Percentiles rank a stretch among this genome's conserved stretches.
These are phyloP conservation scores for Lasiommata megera DNA, from an alignment of 2,888 invertebrate genomes.

Conservation along the genomic window DNA sequence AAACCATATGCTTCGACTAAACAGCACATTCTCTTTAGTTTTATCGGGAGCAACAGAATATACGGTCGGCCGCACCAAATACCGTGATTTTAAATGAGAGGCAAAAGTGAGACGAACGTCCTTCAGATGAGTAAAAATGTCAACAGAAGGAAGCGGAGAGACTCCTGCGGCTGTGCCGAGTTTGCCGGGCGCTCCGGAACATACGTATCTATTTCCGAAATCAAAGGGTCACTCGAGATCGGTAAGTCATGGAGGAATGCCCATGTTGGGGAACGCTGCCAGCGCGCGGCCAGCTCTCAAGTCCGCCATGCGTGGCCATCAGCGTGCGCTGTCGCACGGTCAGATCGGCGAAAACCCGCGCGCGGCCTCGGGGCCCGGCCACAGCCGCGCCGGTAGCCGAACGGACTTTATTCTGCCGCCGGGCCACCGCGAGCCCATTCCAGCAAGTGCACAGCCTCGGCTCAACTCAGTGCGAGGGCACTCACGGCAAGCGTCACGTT, in stretches of 20 bases:
- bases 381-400: constrained; percentile 91
- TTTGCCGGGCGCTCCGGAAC: constrained; percentile 77
- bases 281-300: constrained; percentile 87
- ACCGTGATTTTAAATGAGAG: constrained; percentile 71
- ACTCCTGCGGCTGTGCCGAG: constrained; percentile 73
- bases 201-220: constrained; percentile 77
- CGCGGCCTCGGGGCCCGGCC: constrained; percentile 79
- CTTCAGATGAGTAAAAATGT: constrained; percentile 85
- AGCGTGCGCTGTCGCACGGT: constrained; percentile 93
- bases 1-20: constrained; percentile 71
- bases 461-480: constrained; percentile 77
- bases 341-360: constrained; percentile 86
- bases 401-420: constrained; percentile 95
- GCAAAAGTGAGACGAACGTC: constrained; percentile 55
- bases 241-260: constrained; percentile 90
- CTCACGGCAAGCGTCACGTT: constrained; percentile 92
- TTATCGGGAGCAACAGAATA: constrained; percentile 44
- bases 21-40: constrained; percentile 47
- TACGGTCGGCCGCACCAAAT: constrained; percentile 45
- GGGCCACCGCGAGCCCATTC: constrained; percentile 87
- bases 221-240: constrained; percentile 88
- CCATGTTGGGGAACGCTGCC: constrained; percentile 67
- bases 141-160: constrained; percentile 84
- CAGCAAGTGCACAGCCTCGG: constrained; percentile 65
- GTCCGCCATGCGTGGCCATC: constrained; percentile 87